Conservation (phyloP, 2,888 invertebrate species). For the Dasysyrphus tricinctus region DNA sequence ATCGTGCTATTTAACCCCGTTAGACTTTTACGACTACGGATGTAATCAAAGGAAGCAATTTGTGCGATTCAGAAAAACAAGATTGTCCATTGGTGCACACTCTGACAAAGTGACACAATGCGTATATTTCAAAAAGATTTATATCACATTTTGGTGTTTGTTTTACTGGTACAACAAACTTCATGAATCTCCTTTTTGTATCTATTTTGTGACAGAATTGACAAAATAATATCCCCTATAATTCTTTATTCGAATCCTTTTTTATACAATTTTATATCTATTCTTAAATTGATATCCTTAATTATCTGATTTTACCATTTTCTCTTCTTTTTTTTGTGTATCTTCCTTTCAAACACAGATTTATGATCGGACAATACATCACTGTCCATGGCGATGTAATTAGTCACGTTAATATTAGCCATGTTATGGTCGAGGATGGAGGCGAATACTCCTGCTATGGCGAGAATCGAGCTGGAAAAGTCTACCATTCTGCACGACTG, state of each 20-base stretch:
- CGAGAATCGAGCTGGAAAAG: constrained; percentile 90
- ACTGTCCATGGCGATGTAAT: constrained; percentile 92
- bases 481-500: constrained; percentile 89
- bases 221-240: constrained; percentile 3
- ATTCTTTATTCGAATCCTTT: neutral
- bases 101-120: too few relatives aligned
- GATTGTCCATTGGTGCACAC: too few relatives aligned
- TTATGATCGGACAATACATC: constrained; percentile 90
- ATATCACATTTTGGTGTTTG: too few relatives aligned
- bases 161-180: neutral
- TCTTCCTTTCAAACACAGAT: constrained; percentile 84
- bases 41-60: too few relatives aligned
- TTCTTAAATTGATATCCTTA: constrained; percentile 46
- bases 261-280: constrained; percentile 19
- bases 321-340: constrained; percentile 31
- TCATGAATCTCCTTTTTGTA: neutral
- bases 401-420: constrained; percentile 92
- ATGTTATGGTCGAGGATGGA: constrained; percentile 91
- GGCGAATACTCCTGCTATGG: constrained; percentile 91
- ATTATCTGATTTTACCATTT: constrained; percentile 39
- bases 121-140: too few relatives aligned
- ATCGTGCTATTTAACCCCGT: too few relatives aligned
- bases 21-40: too few relatives aligned
- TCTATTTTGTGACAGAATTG: neutral
- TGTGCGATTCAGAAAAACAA: too few relatives aligned